Base-by-base conservation (phyloP, 2,888 invertebrate species). In the Hecatera dysodea region DNA sequence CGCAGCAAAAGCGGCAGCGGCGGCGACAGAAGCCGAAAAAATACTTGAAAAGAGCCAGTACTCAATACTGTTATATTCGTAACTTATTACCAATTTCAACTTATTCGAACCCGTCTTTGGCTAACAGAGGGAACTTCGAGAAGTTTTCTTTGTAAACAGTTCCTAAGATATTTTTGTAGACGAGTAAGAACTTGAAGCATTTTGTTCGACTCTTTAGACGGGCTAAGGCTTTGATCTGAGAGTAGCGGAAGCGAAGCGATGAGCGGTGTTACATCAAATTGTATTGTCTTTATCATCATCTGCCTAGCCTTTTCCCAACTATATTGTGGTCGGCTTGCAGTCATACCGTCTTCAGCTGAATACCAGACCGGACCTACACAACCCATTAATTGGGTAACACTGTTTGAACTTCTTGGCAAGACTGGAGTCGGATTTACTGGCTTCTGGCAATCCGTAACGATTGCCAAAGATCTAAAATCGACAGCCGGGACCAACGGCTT, bases 31-130 rank as follows among this genome's bases (percentile, higher is more conserved):
- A n/a, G n/a, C n/a, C n/a, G n/a, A 39, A 52, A 61, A 76, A 44
- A 76, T 27, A 68, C 22, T 27, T 36, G 17, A 44, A 44, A 57
- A 24, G 15, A 52, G 8, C 7, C 12, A 17, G 17, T 5, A 60
- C 60, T 63, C 29, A 59, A 63, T 36, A 65, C 46, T 57, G 57
- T 48, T 64, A 55, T 65, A 55, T 65, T 57, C 27, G 19, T 24
- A 63, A 76, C 66, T 74, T 66, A 73, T 46, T 75, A 75, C 50
- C 48, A 75, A 75, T 67, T 80, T 57, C n/a, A 80, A 75, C 59
- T 75, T 67, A 29, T 50, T 60, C 59, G 4, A 8, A 80, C 12
- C 5, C 46, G 27, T 46, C 53, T 62, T 36, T 44, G 22, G 12
- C 46, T n/a, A 22, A 36, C 42, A 50, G 44, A 15, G 12, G 22